Conservation (phyloP, 2,797 vertebrate genomes). For the Typhlichthys eigenmanni region DNA sequence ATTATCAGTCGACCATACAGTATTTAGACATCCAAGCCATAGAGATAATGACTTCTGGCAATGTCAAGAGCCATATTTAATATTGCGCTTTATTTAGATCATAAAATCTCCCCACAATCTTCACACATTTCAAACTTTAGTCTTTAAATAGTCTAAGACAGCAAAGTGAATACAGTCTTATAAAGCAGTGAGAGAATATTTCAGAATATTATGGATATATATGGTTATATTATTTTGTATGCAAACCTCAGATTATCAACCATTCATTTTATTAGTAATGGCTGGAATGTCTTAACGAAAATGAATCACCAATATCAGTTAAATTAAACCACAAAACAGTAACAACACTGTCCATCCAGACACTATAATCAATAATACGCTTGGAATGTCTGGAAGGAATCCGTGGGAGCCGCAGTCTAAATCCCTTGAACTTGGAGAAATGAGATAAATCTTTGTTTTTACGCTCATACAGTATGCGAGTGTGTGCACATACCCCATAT, state of each 20-base stretch:
- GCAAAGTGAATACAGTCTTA: constrained; percentile 4
- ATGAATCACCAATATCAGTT: neutral
- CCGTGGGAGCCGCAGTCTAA: too few species aligned
- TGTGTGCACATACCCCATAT: constrained; percentile 18
- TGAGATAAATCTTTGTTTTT: too few species aligned
- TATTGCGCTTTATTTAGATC: constrained; percentile 27
- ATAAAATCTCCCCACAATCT: constrained; percentile 16
- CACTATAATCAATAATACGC: neutral
- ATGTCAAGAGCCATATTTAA: constrained; percentile 8
- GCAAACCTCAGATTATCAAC: too few species aligned
- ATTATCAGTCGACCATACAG: constrained; percentile 11
- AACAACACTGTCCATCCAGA: neutral
- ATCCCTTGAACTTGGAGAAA: too few species aligned
- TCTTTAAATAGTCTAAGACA: constrained; percentile 18
- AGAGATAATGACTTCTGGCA: constrained; percentile 6
- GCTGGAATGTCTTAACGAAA: neutral
- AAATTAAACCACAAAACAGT: neutral
- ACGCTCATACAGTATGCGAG: neutral
- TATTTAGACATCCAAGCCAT: neutral
- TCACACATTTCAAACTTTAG: constrained; percentile 11
- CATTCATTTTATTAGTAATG: constrained; percentile 3
- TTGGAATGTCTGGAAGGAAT: too few species aligned
- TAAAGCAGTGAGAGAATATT: constrained; percentile 18
- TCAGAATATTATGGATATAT: constrained; percentile 6
- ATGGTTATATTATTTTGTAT: constrained; percentile 10